phyloP scores from a whole-genome alignment of 1,140 invertebrate genomes.

The Cryptotermes secundus region DNA sequence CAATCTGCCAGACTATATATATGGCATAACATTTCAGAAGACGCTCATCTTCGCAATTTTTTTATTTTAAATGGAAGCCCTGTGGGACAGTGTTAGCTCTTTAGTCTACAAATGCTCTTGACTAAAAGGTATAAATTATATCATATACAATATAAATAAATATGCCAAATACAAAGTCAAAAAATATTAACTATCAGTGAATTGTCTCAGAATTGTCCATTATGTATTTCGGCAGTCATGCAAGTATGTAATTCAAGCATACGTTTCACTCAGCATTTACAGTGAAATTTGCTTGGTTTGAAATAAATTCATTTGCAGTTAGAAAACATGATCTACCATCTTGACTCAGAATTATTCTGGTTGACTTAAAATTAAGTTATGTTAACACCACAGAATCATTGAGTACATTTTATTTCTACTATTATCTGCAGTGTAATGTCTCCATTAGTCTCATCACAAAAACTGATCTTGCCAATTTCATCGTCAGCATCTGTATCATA shows the following conservation, averaged over 20 bases:
- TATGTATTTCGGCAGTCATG: neutral
- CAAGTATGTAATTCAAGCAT: neutral
- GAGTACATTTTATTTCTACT: too few species aligned
- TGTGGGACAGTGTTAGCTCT: too few species aligned
- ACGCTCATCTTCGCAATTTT: too few species aligned
- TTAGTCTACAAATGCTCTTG: too few species aligned
- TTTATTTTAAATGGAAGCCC: too few species aligned
- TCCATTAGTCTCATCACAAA: too few species aligned
- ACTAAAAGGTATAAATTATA: neutral
- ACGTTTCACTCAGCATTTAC: neutral
- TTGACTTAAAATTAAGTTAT: neutral
- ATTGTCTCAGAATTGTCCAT: neutral
- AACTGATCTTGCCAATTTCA: neutral
- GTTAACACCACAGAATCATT: too few species aligned
- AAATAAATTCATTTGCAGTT: neutral
- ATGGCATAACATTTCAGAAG: too few species aligned
- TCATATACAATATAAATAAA: neutral
- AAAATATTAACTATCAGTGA: neutral
- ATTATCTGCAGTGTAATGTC: too few species aligned
- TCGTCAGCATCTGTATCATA: neutral
- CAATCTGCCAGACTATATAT: too few species aligned
- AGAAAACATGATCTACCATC: neutral
- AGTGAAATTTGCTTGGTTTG: neutral
- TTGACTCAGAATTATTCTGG: neutral
- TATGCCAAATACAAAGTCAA: neutral